Evolutionary conservation across 2,797 vertebrate genomes (phyloP).

Genomic region (Platyrinchus mystaceus): DNA sequence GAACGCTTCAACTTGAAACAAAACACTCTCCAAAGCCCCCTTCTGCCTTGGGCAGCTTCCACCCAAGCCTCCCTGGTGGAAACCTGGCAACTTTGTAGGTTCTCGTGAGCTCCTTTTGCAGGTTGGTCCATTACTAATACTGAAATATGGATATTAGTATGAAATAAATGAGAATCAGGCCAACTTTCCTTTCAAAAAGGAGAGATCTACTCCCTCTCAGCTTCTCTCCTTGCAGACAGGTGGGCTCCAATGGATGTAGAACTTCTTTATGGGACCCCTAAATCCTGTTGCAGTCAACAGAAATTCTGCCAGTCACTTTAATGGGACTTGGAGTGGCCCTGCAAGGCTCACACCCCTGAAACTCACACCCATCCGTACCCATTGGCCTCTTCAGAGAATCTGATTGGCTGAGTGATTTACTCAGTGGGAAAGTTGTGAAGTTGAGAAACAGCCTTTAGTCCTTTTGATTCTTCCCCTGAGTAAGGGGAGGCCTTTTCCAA

Average conservation of each 20-base stretch:
- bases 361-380: not conserved
- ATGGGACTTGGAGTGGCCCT: not conserved
- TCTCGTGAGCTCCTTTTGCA: not conserved
- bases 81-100: not conserved
- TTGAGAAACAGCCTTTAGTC: not conserved
- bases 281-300: not conserved
- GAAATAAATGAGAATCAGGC: not conserved
- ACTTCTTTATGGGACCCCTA: not conserved
- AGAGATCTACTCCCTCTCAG: not conserved
- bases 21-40: not conserved
- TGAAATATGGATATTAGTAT: not conserved
- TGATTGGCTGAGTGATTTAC: not conserved
- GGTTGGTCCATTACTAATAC: not conserved
- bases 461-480: not conserved
- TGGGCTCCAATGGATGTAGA: not conserved
- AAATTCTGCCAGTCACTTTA: not conserved
- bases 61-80: not conserved
- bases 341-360: not conserved
- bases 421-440: not conserved
- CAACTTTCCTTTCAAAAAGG: not conserved
- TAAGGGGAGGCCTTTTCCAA: not conserved
- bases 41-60: not conserved
- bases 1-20: not conserved
- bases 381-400: not conserved
- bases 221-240: not conserved